Evolutionary conservation across 2,888 invertebrate species (phyloP).

Genomic region (Pyrgus malvae): DNA sequence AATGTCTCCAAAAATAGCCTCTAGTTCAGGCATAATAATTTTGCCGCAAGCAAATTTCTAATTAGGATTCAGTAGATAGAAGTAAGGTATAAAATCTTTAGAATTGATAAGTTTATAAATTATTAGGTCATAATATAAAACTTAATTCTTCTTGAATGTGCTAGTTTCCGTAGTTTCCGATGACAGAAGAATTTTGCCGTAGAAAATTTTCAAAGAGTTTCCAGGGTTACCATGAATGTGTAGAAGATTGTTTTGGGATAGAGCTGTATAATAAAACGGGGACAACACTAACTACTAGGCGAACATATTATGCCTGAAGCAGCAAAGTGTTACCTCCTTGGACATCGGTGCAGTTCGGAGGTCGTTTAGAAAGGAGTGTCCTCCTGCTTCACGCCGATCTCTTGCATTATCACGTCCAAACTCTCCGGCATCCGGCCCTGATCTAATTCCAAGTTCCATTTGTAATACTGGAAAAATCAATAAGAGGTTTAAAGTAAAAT

Average conservation of each 20-base stretch:
- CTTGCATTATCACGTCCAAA: conserved; percentile 88
- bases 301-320: conserved; percentile 27
- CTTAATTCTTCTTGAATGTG: too few species aligned
- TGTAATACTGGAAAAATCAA: conserved; percentile 85
- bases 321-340: conserved; percentile 31
- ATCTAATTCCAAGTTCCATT: conserved; percentile 91
- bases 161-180: neutral
- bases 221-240: neutral
- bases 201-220: conserved; percentile 11
- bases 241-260: conserved; percentile 1
- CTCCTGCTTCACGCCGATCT: conserved; percentile 87
- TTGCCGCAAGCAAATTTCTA: conserved; percentile 13
- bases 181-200: neutral
- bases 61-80: conserved; percentile 12
- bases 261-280: conserved; percentile 8
- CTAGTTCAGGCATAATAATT: conserved; percentile 24
- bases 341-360: conserved; percentile 15
- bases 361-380: conserved; percentile 50
- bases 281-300: conserved; percentile 24
- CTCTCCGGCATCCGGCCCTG: conserved; percentile 91
- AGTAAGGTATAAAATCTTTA: too few species aligned
- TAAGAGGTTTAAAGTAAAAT: neutral
- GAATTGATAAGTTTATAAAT: neutral
- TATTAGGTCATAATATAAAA: too few species aligned
- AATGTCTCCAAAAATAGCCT: conserved; percentile 24